Percentiles rank a stretch among this genome's conserved stretches.
These are phyloP conservation scores for Pseudobourletiella spinata DNA, from an alignment of 1,140 invertebrate genomes.

Conservation along the genomic window DNA sequence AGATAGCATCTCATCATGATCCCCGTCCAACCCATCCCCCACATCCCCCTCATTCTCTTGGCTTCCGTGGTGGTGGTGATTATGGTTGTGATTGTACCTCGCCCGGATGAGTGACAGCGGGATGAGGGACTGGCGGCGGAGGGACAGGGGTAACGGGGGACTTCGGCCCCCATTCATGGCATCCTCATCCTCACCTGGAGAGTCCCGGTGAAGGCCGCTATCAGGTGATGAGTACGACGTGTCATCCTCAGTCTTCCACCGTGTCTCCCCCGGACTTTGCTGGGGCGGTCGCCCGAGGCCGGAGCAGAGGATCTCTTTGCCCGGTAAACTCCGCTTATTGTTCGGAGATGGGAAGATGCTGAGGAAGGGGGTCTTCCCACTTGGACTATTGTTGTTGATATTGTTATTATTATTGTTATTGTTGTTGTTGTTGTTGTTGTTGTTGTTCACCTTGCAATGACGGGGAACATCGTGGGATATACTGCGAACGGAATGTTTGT, in stretches of 20 bases:
- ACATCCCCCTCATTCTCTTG: background rate
- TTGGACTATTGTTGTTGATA: constrained; percentile 25
- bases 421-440: constrained; percentile 18
- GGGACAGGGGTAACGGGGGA: constrained; percentile 10
- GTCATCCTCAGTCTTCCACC: constrained; percentile 14
- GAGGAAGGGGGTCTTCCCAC: constrained; percentile 6
- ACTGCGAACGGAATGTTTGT: constrained; percentile 14
- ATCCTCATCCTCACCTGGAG: constrained; percentile 34
- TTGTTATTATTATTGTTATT: constrained; percentile 25
- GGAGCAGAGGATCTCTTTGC: background rate
- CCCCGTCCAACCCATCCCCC: background rate
- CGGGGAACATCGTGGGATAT: constrained; percentile 1
- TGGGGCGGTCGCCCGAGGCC: background rate
- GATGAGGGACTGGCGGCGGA: constrained; percentile 23
- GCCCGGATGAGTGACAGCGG: constrained; percentile 34
- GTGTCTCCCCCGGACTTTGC: background rate
- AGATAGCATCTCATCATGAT: background rate
- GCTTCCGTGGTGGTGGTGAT: background rate
- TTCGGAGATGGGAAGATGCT: constrained; percentile 1
- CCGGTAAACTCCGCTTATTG: constrained; percentile 1
- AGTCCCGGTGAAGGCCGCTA: constrained; percentile 32
- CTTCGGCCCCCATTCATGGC: background rate
- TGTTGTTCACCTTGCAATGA: constrained; percentile 5
- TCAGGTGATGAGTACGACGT: constrained; percentile 32
- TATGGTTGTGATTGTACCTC: constrained; percentile 22